phyloP scores from a whole-genome alignment of 2,797 vertebrate species.

The Galagoides demidoff region DNA sequence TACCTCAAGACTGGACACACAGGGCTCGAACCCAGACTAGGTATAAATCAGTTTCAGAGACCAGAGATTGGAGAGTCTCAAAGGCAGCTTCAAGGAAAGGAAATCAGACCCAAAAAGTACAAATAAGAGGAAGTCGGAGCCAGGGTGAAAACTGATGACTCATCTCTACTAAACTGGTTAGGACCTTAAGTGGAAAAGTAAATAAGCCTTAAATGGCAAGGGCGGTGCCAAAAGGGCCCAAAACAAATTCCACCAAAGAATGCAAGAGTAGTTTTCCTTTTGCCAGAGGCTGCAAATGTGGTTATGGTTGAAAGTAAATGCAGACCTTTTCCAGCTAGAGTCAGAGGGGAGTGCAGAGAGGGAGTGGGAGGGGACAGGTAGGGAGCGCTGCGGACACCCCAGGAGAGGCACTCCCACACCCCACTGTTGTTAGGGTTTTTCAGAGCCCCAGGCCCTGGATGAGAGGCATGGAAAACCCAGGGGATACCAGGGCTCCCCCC shows the following conservation, averaged over 20 bases:
- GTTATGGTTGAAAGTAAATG: neutral
- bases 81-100: neutral
- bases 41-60: neutral
- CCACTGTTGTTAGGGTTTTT: neutral
- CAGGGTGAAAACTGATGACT: slow-evolving; percentile 69
- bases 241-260: neutral
- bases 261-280: slow-evolving; percentile 16
- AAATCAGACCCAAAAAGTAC: slow-evolving; percentile 26
- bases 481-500: neutral
- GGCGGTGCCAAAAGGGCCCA: neutral
- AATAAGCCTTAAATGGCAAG: slow-evolving; percentile 36
- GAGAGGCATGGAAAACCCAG: neutral
- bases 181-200: slow-evolving; percentile 4
- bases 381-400: fast-evolving
- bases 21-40: fast-evolving
- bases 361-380: neutral
- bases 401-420: no score
- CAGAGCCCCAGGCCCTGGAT: neutral
- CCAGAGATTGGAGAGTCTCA: neutral
- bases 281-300: slow-evolving; percentile 19
- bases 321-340: neutral
- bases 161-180: slow-evolving; percentile 46
- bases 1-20: neutral
- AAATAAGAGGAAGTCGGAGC: slow-evolving; percentile 56
- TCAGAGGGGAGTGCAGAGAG: fast-evolving